These are phyloP conservation scores for Crocallis elinguaria DNA, from an alignment of 2,888 invertebrate species.

Conservation along the genomic window DNA sequence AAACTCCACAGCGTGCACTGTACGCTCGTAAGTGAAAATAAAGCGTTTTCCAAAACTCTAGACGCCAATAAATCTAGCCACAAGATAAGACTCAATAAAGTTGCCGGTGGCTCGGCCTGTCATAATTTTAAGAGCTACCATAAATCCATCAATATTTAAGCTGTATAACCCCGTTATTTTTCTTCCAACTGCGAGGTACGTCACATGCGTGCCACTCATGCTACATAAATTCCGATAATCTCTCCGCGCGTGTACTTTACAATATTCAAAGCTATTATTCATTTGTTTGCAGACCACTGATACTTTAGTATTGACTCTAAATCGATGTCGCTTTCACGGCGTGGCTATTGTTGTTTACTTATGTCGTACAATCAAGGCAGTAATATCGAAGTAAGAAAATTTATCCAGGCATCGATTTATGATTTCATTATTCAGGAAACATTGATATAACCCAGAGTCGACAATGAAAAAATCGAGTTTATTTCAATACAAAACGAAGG, in stretches of 20 bases:
- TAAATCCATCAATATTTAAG: conserved; percentile 78
- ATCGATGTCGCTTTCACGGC: neutral
- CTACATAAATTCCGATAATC: conserved; percentile 26
- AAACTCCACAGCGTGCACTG: conserved; percentile 2
- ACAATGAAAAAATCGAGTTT: neutral
- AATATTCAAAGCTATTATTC: conserved; percentile 13
- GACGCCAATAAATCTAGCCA: conserved; percentile 31
- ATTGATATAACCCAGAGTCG: too few relatives aligned
- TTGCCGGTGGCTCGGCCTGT: conserved; percentile 48
- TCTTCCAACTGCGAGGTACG: conserved; percentile 10
- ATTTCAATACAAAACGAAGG: conserved; percentile 28
- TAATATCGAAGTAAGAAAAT: too few relatives aligned
- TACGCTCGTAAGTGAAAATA: conserved; percentile 30
- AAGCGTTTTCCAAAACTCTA: conserved; percentile 18
- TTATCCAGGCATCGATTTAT: too few relatives aligned
- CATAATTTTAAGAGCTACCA: conserved; percentile 78
- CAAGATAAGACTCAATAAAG: conserved; percentile 43
- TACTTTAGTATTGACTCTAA: neutral
- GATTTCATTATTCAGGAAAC: too few relatives aligned
- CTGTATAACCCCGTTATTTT: conserved; percentile 23
- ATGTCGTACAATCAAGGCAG: neutral
- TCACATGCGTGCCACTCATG: conserved; percentile 9
- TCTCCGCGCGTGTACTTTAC: conserved; percentile 12
- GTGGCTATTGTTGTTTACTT: neutral
- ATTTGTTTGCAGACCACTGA: conserved; percentile 1